Base-by-base conservation (phyloP, 2,113 vertebrate genomes). In the Arenaria interpres region DNA sequence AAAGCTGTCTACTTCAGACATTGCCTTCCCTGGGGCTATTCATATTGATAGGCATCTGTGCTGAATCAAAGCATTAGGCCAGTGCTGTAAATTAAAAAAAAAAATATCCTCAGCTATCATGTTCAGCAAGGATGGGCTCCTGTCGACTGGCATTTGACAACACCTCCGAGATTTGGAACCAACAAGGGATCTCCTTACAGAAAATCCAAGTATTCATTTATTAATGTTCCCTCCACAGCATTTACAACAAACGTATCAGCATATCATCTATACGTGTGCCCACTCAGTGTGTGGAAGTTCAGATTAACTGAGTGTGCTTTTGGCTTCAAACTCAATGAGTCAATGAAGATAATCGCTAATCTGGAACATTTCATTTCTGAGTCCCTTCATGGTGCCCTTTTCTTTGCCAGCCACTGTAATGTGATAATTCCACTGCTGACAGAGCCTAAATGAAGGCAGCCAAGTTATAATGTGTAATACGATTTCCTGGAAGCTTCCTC, bases 401-500 rank as follows among this genome's bases (percentile, higher is more conserved):
- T n/a, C 74, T 88, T 87, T 96, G 71, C 54, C 78, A 85, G 82
- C 9, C 78, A 56, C 39, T 88, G 50, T 57, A 71, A 57, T 33
- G 64, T 69, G 57, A 28, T 69, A 80, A 88, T 80, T 93, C n/a
- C n/a, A 78, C 57, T 85, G 82, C 89, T 95, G 66, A 67, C 43
- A 62, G 62, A 80, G 56, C 60, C 72, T 63, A 67, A 79, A 62
- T 43, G 50, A 83, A 92, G 54, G 63, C 85, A 83, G 77, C 46
- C 59, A 79, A 54, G 50, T 77, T 91, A 14, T 11, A 57, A 83
- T 14, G 28, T n/a, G 22, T 67, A 46, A 37, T 33, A 85, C 57
- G 77, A 81, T 94, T 94, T 93, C 85, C 72, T 95, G 75, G 85
- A 85, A 83, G 59, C 92, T 79, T 96, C 75, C 53, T 82, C 37